Percentiles rank a stretch among this genome's conserved stretches.
Conservation (phyloP, 2,888 invertebrate genomes). For the Ophioninae sp. region DNA sequence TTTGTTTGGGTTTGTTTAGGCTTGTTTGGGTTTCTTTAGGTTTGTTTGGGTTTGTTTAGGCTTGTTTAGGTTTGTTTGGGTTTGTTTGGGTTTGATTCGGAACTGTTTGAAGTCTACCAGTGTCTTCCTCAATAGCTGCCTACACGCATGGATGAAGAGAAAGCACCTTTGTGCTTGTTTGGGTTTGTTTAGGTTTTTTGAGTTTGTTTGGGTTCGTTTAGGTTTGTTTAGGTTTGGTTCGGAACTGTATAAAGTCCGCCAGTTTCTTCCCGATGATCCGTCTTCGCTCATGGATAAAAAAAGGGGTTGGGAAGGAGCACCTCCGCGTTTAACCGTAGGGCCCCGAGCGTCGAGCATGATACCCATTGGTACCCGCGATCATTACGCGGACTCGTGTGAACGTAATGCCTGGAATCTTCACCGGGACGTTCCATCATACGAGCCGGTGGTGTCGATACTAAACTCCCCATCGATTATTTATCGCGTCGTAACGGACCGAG, state of each 20-base stretch:
- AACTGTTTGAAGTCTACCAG: not conserved
- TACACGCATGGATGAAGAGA: conserved; percentile 32
- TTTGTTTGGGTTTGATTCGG: no score
- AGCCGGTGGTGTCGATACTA: conserved; percentile 58
- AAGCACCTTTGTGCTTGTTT: no score
- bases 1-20: no score
- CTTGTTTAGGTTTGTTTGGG: no score
- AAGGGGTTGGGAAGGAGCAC: conserved; percentile 30
- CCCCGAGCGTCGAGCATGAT: conserved; percentile 60
- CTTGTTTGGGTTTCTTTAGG: no score
- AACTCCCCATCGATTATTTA: conserved; percentile 60
- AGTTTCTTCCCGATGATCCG: conserved; percentile 57
- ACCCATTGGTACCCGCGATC: conserved; percentile 48
- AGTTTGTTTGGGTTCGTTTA: no score
- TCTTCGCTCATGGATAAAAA: conserved; percentile 61
- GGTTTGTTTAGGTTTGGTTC: no score
- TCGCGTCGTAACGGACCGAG: conserved; percentile 35
- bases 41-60: no score
- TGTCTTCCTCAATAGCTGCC: conserved; percentile 57
- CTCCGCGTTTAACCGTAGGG: conserved; percentile 62
- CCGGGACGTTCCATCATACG: conserved; percentile 56
- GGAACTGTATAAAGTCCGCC: no score
- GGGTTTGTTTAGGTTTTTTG: no score
- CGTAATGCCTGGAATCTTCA: conserved; percentile 61
- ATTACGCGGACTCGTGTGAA: conserved; percentile 50